Percentiles rank a stretch among this genome's conserved stretches.
Evolutionary conservation across 1,140 invertebrate genomes (phyloP).

Genomic region (Microplitis demolitor): DNA sequence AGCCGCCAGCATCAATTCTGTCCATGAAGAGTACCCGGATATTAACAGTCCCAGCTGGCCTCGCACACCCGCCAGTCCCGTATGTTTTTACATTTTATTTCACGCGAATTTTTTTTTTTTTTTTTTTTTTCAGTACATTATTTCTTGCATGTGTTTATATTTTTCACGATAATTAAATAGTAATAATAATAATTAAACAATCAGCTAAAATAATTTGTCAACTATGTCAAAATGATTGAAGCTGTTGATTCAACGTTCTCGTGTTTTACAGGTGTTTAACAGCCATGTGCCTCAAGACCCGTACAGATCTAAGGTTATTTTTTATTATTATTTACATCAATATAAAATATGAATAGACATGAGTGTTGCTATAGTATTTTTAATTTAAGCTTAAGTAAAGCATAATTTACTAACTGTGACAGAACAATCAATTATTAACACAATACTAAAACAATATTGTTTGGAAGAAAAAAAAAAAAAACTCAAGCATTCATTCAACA

Average conservation of each 20-base stretch:
- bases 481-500: neutral
- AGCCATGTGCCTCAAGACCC: constrained; percentile 89
- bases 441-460: neutral
- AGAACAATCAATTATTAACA: neutral
- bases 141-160: constrained; percentile 4
- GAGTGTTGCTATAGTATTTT: neutral
- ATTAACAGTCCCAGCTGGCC: constrained; percentile 86
- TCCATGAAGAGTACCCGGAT: constrained; percentile 89
- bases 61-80: constrained; percentile 87
- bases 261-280: constrained; percentile 83
- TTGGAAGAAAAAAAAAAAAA: neutral
- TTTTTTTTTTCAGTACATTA: neutral
- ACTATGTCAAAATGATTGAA: constrained; percentile 33
- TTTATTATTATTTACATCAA: constrained; percentile 29
- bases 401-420: neutral
- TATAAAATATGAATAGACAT: constrained; percentile 13
- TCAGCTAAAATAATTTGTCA: neutral
- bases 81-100: constrained; percentile 60
- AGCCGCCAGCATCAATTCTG: constrained; percentile 79
- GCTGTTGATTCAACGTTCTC: constrained; percentile 52
- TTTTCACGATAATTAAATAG: neutral
- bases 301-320: constrained; percentile 81
- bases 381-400: neutral
- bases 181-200: neutral
- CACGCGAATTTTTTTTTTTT: neutral